Evolutionary conservation across 2,113 vertebrate genomes (phyloP), one percentile per base, ranked within the genome.

Genomic region (Hydropotes inermis): DNA sequence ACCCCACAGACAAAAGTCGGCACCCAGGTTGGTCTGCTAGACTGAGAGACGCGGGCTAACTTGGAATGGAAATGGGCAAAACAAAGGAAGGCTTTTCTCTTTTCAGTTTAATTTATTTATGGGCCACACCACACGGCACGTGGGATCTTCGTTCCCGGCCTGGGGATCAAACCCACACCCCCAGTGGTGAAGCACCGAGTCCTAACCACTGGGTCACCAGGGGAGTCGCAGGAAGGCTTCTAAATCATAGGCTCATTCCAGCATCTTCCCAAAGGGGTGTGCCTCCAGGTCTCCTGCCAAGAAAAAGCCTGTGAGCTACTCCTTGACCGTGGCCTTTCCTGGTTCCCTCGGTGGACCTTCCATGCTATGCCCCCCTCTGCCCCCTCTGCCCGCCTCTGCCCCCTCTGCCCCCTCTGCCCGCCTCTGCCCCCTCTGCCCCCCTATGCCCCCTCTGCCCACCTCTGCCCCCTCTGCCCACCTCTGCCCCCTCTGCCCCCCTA

Each of bases 11-110:
- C 15, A 1, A 15, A n/a, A 88, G 74, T 33, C 6, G 0, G 23
- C 23, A 0, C 28, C 27, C 13, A 1, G 7, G 36, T 7, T 47
- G 2, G 21, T 6, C 14, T 3, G 10, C 47, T 54, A 27, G n/a
- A 1, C 11, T 0, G 0, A 15, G 4, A 52, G 36, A 2, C 0
- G 1, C 1, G 28, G 54, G 16, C 61, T 25, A 2, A 21, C 17
- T 27, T n/a, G 2, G 39, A 33, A 4, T 3, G 43, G n/a, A 85
- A 54, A 5, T 2, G n/a, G 1, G 30, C 79, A 28, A n/a, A 16
- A 74, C n/a, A 10, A 7, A 27, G n/a, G 78, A 81, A 82, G 47
- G 30, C 25, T 79, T 30, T 78, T 47, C 25, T 9, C 7, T 45
- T 14, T 7, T 14, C 11, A 39, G n/a, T 23, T 36, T 36, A 25